Base-by-base conservation (phyloP, 2,888 invertebrate genomes). In the Pristionchus japonicus region DNA sequence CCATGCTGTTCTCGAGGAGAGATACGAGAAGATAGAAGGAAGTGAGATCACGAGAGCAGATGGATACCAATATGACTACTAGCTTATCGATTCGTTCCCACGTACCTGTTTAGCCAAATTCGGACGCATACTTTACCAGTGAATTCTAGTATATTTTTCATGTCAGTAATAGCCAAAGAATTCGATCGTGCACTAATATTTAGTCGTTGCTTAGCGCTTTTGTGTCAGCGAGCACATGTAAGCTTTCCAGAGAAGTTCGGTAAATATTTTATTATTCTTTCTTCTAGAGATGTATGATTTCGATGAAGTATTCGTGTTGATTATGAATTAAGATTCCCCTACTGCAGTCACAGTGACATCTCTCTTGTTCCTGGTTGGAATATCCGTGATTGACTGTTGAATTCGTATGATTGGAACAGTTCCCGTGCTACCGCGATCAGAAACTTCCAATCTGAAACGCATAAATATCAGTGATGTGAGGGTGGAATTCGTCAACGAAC, bases 11-110 rank as follows among this genome's bases (percentile, higher is more conserved):
- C 27, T 87, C 40, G 86, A 84, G 27, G 89, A 89, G 0, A 86
- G 88, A 57, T 91, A 91, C 86, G 90, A 91, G 83, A 91, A 89
- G 67, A 83, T 91, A 9, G 90, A 89, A n/a, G 90, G 90, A 77
- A 88, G 82, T 31, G 88, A 89, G 67, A 88, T 90, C 23, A 89
- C 88, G 0, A 74, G 89, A 49, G 89, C 88, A 86, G 89, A 91
- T 80, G 91, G 90, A 27, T 91, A 91, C 70, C 91, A 91, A 86
- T 91, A 91, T 77, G 90, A 90, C 49, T 90, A 90, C 74, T 90
- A 47, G 47, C 0, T 6, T 34, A 49, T 52, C 20, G 31, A 37
- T 80, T 80, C 80, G 43, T 31, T 31, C 34, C 57, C 23, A 0
- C 52, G 6, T 23, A 52, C 1, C 4, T 37, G 7, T 4, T 70